Evolutionary conservation across 2,888 invertebrate genomes (phyloP), one percentile per base, ranked within the genome.

Genomic region (Criorhina ranunculi): DNA sequence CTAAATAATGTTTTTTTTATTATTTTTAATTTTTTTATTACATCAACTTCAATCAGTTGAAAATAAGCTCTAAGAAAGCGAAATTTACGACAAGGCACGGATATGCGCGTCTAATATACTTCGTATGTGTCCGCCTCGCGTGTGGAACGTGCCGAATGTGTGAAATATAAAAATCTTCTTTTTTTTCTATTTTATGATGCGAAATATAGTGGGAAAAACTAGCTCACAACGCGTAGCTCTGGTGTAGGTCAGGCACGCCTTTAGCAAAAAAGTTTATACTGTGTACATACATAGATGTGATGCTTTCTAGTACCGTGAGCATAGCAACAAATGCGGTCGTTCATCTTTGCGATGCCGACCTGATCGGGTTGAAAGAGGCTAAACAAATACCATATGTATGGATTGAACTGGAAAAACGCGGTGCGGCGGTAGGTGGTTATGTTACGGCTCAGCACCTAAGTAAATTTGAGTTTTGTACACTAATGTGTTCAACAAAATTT

Each of bases 201-300:
- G 53, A 53, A 53, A 51, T 77, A 60, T 77, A 60, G 77, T 77
- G 42, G 33, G 42, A 77, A 66, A n/a, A 82, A 78, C 72, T 78
- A 78, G 72, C 78, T 60, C 78, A 81, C 72, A 82, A 67, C 67
- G 60, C 66, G 53, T 46, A 64, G 51, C 64, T 62, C 82, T 82
- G 62, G 77, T 72, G 78, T 82, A 82, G 82, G 82, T 82, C 82
- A 82, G 82, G 82, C 82, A 82, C 72, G 78, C 78, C 76, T 59
- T 24, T 69, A 62, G 76, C 57, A 44, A 79, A 53, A 70, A 46
- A 57, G 37, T 40, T 19, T 33, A 67, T 76, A 57, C 1, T 29
- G 6, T 11, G 44, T 53, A 29, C 15, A 12, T 6, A 19, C 12
- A 11, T 19, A n/a, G 15, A 19, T 11, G 29, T n/a, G 69, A 78